Evolutionary conservation across 2,113 vertebrate species (phyloP).

Genomic region (Tychaedon coryphoeus): DNA sequence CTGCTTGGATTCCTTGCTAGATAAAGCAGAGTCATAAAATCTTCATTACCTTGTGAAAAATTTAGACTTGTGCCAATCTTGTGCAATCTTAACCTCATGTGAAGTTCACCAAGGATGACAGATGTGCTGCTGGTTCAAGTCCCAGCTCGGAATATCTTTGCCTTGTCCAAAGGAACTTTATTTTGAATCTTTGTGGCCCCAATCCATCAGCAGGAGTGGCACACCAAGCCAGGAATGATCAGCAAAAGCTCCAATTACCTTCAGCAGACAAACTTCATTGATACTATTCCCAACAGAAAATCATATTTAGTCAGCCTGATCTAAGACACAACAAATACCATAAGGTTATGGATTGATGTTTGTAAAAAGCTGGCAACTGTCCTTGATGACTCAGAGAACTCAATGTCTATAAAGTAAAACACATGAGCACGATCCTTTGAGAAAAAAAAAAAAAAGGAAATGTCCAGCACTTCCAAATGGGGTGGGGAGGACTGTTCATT

Average conservation of each 20-base stretch:
- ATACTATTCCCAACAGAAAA: slow-evolving; percentile 18
- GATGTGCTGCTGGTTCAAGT: background rate
- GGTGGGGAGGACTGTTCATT: background rate
- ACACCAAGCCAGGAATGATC: background rate
- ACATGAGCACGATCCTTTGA: background rate
- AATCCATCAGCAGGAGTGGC: background rate
- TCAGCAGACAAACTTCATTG: slow-evolving; percentile 5
- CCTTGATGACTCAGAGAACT: background rate
- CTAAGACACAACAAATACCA: background rate
- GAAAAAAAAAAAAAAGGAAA: background rate
- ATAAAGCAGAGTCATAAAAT: background rate
- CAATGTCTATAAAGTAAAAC: background rate
- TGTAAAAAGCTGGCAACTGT: background rate
- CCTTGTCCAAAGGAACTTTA: background rate
- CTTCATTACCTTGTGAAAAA: background rate
- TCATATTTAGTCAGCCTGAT: background rate
- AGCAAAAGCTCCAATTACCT: slow-evolving; percentile 1
- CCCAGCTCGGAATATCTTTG: background rate
- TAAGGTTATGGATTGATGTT: background rate
- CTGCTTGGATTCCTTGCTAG: background rate
- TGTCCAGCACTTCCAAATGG: background rate
- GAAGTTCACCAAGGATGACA: background rate
- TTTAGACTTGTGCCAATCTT: background rate
- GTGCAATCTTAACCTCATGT: background rate
- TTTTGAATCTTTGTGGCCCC: background rate